Percentiles rank a stretch among this genome's conserved stretches.
These are phyloP conservation scores for Lasioglossum vierecki DNA, from an alignment of 2,888 invertebrate genomes.

Conservation along the genomic window DNA sequence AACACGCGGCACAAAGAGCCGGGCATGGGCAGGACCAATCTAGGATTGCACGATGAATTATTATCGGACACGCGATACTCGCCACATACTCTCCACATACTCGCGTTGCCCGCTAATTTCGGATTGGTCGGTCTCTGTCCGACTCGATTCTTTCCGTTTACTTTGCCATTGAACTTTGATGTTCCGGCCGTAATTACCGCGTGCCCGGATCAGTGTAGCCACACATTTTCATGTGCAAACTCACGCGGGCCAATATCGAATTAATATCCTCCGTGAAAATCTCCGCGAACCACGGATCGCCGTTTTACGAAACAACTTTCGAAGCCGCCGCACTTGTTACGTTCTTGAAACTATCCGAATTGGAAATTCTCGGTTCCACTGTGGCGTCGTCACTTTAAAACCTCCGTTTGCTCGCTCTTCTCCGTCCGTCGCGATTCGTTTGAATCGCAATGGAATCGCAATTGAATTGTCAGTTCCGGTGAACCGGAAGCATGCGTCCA, in stretches of 20 bases:
- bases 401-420: not conserved
- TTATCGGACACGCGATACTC: slow-evolving; percentile 41
- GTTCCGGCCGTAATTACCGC: not conserved
- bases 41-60: slow-evolving; percentile 49
- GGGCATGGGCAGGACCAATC: slow-evolving; percentile 7
- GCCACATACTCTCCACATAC: slow-evolving; percentile 11
- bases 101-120: slow-evolving; percentile 33
- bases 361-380: not conserved
- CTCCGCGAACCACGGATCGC: not conserved
- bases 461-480: not conserved
- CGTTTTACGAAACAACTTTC: not conserved
- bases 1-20: slow-evolving; percentile 33
- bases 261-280: not conserved
- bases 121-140: not conserved
- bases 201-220: not conserved
- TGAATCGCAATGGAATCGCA: not conserved
- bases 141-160: slow-evolving; percentile 4
- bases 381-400: not conserved
- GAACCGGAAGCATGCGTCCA: not conserved
- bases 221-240: not conserved
- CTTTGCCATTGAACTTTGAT: not conserved
- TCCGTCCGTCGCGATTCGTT: not conserved
- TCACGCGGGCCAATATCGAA: not conserved
- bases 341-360: too few relatives aligned
- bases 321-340: not conserved